These are phyloP conservation scores for Octonoba sinensis DNA, from an alignment of 2,888 invertebrate genomes.

Conservation along the genomic window DNA sequence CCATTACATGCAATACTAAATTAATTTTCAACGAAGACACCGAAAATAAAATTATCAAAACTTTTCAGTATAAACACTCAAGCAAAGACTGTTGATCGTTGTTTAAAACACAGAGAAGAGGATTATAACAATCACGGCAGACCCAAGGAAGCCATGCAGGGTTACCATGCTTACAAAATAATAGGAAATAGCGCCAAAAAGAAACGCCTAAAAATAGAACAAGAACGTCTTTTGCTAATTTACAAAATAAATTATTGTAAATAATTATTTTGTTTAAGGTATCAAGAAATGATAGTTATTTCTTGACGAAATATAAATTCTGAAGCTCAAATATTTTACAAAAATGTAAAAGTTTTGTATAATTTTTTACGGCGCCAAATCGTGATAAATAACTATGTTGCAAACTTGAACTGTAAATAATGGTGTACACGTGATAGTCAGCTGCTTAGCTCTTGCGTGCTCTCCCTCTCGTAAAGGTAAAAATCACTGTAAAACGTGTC, in stretches of 20 bases:
- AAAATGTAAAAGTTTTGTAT: no score
- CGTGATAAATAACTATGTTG: slow-evolving; percentile 18
- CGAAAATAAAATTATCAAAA: not conserved
- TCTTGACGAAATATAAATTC: no score
- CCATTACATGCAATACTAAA: slow-evolving; percentile 36
- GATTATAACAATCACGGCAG: not conserved
- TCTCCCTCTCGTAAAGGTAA: not conserved
- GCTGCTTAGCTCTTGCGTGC: slow-evolving; percentile 17
- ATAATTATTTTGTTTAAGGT: not conserved
- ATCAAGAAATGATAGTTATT: no score
- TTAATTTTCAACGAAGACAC: not conserved
- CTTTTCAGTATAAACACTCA: not conserved
- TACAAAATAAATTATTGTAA: slow-evolving; percentile 1
- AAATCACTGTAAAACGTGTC: no score
- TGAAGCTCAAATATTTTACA: no score
- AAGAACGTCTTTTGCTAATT: not conserved
- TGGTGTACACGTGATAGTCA: slow-evolving; percentile 49
- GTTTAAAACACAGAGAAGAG: not conserved
- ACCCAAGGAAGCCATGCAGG: not conserved
- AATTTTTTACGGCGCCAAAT: not conserved
- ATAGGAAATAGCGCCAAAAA: slow-evolving; percentile 12
- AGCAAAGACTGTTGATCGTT: not conserved
- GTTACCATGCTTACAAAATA: slow-evolving; percentile 8
- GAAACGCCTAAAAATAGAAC: not conserved
- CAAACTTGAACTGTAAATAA: slow-evolving; percentile 13